These are phyloP conservation scores for Thereva unica DNA, from an alignment of 2,888 invertebrate genomes.

Conservation along the genomic window DNA sequence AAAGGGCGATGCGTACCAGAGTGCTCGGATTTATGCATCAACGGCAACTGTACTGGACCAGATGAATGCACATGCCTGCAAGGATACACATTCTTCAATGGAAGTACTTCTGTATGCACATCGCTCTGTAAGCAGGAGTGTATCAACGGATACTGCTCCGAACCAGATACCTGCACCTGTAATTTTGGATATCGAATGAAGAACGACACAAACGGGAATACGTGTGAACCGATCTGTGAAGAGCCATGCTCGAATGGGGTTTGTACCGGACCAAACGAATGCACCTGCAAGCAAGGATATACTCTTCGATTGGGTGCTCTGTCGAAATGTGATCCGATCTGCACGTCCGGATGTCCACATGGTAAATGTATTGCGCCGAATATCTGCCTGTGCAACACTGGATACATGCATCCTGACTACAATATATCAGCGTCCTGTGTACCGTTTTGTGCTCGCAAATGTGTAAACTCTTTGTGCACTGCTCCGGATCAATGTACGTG, in stretches of 20 bases:
- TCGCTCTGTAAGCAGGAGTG: constrained; percentile 56
- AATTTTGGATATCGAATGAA: not conserved
- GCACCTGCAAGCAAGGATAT: constrained; percentile 61
- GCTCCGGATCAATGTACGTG: constrained; percentile 52
- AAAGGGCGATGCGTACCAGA: constrained; percentile 33
- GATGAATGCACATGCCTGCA: constrained; percentile 61
- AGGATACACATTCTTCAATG: constrained; percentile 48
- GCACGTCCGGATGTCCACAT: constrained; percentile 42
- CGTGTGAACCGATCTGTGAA: constrained; percentile 44
- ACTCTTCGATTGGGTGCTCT: constrained; percentile 47
- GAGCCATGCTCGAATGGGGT: constrained; percentile 45
- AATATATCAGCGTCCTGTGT: not conserved
- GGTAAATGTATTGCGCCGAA: constrained; percentile 53
- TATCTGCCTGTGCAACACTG: constrained; percentile 51
- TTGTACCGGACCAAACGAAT: constrained; percentile 51
- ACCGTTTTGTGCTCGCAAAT: constrained; percentile 1
- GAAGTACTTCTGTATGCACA: constrained; percentile 47
- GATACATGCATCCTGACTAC: constrained; percentile 35
- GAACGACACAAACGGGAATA: constrained; percentile 45
- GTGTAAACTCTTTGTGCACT: constrained; percentile 41
- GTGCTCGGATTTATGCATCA: constrained; percentile 52
- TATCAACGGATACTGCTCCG: constrained; percentile 55
- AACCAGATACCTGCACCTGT: constrained; percentile 55
- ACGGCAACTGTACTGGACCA: constrained; percentile 65
- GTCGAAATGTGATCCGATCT: constrained; percentile 42